Percentiles rank a stretch among this genome's conserved stretches.
Conservation (phyloP, 2,797 vertebrate genomes). For the Taenioides sp. region DNA sequence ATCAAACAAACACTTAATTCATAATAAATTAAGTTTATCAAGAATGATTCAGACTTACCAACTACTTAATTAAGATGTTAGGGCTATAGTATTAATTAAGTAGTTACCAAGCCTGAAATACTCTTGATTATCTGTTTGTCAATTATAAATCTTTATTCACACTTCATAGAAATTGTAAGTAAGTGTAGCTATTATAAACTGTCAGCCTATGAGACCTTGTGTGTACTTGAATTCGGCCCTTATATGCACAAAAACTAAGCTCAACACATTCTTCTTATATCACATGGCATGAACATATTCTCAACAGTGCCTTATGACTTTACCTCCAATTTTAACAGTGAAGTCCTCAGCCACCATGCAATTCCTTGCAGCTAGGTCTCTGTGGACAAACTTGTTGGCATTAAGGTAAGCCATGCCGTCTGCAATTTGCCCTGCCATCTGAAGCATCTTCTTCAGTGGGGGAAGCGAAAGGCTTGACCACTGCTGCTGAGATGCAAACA, state of each 20-base stretch:
- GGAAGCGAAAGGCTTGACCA: constrained; percentile 85
- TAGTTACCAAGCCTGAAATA: too few relatives aligned
- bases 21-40: too few relatives aligned
- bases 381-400: constrained; percentile 98
- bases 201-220: not conserved
- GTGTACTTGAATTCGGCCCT: not conserved
- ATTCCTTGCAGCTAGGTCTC: constrained; percentile 95
- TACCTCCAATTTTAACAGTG: constrained; percentile 97
- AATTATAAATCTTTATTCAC: too few relatives aligned
- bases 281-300: not conserved
- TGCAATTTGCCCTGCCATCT: constrained; percentile 98
- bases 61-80: too few relatives aligned
- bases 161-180: too few relatives aligned
- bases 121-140: too few relatives aligned
- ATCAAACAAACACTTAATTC: too few relatives aligned
- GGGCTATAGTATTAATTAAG: too few relatives aligned
- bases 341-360: constrained; percentile 99
- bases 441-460: constrained; percentile 96
- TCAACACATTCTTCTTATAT: not conserved
- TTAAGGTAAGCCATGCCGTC: constrained; percentile 99
- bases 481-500: constrained; percentile 68
- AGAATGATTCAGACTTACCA: too few relatives aligned
- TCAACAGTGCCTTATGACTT: not conserved
- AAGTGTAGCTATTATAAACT: too few relatives aligned
- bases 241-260: not conserved